Conservation (phyloP, 2,888 invertebrate genomes). For the Drosophila mulleri region DNA sequence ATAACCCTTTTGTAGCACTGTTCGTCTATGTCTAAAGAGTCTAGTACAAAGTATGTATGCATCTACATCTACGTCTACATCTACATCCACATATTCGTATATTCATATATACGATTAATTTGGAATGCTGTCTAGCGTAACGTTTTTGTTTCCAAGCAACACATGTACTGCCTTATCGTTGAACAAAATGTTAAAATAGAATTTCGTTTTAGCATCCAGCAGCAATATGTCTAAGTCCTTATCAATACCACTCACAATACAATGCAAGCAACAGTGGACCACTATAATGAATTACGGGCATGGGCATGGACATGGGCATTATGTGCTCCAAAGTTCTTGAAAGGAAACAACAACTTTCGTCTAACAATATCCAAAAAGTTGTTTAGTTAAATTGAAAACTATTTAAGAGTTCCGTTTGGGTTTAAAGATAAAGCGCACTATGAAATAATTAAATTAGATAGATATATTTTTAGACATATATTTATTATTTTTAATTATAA, state of each 20-base stretch:
- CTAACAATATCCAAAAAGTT: neutral
- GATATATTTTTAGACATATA: neutral
- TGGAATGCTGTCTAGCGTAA: conserved; percentile 37
- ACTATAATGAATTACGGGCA: conserved; percentile 14
- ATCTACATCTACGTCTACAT: neutral
- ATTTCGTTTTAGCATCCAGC: conserved; percentile 34
- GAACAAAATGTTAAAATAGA: conserved; percentile 40
- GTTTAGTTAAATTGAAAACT: conserved; percentile 1
- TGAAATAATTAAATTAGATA: neutral
- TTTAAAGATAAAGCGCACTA: neutral
- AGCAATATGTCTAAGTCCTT: conserved; percentile 46
- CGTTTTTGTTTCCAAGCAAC: conserved; percentile 57
- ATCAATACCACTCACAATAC: conserved; percentile 37
- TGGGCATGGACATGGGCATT: neutral
- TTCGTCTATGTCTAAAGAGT: neutral
- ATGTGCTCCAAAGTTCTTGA: neutral
- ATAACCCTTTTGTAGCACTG: conserved; percentile 36
- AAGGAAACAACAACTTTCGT: neutral
- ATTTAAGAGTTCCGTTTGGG: neutral
- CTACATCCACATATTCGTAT: neutral
- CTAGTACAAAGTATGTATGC: conserved; percentile 9
- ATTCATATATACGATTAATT: conserved; percentile 39
- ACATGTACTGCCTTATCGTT: conserved; percentile 44
- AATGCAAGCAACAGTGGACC: conserved; percentile 29
- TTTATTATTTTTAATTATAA: neutral